Percentiles rank a stretch among this genome's conserved stretches.
phyloP scores from a whole-genome alignment of 2,113 vertebrate genomes.

The Murina feae region DNA sequence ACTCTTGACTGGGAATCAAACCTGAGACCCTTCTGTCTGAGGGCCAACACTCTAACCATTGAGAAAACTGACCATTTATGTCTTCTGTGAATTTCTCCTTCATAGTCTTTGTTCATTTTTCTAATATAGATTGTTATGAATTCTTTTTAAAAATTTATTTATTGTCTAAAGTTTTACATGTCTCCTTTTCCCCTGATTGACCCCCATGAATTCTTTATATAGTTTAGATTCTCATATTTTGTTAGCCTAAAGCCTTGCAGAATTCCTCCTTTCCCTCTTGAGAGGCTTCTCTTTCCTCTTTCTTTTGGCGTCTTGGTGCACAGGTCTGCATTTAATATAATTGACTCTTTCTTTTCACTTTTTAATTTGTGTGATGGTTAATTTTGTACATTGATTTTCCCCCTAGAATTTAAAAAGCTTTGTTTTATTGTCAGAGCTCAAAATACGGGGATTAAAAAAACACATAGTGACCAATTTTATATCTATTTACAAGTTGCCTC shows the following conservation, averaged over 20 bases:
- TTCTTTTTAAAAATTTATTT: neutral
- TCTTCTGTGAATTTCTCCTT: neutral
- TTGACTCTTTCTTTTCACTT: neutral
- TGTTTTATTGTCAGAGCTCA: neutral
- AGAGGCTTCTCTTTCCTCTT: neutral
- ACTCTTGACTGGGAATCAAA: no score
- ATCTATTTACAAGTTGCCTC: neutral
- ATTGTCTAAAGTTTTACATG: no score
- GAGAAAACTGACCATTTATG: neutral
- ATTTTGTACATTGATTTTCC: neutral
- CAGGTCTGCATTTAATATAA: neutral
- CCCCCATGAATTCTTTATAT: no score
- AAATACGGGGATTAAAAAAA: neutral
- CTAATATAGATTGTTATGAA: neutral
- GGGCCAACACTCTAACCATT: no score
- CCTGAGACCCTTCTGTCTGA: no score
- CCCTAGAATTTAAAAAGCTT: neutral
- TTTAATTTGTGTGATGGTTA: neutral
- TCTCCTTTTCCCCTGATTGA: neutral
- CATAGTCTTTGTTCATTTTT: conserved; percentile 4
- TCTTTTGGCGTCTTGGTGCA: neutral
- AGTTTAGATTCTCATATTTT: neutral
- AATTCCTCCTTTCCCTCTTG: neutral
- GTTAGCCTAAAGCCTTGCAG: neutral
- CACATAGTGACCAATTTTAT: neutral